Conservation (phyloP, 1,140 invertebrate species). For the Drosophila neocordata region DNA sequence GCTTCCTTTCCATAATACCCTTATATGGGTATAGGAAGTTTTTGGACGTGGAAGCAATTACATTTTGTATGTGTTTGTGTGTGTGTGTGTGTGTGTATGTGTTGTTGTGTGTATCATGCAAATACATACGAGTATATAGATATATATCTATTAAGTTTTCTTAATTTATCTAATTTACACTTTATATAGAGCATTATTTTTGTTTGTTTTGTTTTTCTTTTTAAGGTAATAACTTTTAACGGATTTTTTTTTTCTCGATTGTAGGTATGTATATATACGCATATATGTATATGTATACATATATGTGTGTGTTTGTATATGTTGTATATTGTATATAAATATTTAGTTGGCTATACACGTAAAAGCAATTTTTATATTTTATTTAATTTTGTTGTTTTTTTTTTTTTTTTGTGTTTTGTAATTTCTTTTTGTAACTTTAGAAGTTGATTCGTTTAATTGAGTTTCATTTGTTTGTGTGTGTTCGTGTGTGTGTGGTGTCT, state of each 20-base stretch:
- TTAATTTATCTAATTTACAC: slow-evolving; percentile 50
- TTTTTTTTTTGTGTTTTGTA: slow-evolving; percentile 19
- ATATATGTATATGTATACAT: slow-evolving; percentile 24
- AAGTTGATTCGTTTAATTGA: slow-evolving; percentile 77
- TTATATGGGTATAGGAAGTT: slow-evolving; percentile 1
- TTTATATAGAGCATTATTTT: slow-evolving; percentile 40
- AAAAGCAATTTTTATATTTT: slow-evolving; percentile 67
- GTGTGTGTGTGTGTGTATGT: slow-evolving; percentile 10
- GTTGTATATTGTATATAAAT: slow-evolving; percentile 35
- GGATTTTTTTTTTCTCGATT: slow-evolving; percentile 30
- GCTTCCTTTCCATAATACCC: slow-evolving; percentile 1
- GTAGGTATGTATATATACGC: slow-evolving; percentile 31
- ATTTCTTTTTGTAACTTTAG: slow-evolving; percentile 64
- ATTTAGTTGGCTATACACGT: slow-evolving; percentile 56
- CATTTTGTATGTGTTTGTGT: slow-evolving; percentile 13
- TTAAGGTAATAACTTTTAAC: slow-evolving; percentile 16
- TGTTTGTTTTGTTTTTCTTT: too few relatives aligned
- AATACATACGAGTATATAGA: slow-evolving; percentile 18
- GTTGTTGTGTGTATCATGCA: slow-evolving; percentile 4
- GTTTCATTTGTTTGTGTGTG: slow-evolving; percentile 30
- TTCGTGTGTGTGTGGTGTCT: slow-evolving; percentile 2
- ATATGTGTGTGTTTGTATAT: slow-evolving; percentile 31
- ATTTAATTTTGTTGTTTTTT: slow-evolving; percentile 23
- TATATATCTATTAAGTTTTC: slow-evolving; percentile 38
- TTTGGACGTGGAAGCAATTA: slow-evolving; percentile 33